phyloP scores from a whole-genome alignment of 1,140 invertebrate genomes.

The Meloidogyne floridensis region DNA sequence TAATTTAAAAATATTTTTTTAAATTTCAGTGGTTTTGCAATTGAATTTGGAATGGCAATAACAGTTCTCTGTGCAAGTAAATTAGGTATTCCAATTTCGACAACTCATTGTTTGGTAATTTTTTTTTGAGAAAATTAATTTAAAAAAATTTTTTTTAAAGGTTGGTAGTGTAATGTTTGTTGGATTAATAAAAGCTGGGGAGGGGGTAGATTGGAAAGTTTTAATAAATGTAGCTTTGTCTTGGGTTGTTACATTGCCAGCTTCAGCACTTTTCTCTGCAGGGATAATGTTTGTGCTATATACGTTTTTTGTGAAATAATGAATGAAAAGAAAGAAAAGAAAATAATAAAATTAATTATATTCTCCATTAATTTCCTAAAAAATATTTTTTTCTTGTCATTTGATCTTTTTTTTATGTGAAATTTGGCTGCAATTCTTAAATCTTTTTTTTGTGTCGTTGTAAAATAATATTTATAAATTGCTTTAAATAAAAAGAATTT shows the following conservation, averaged over 20 bases:
- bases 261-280: conserved; percentile 67
- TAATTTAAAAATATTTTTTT: not conserved
- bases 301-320: not conserved
- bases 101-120: conserved; percentile 94
- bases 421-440: not conserved
- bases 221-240: conserved; percentile 85
- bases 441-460: not conserved
- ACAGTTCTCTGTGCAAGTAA: conserved; percentile 93
- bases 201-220: conserved; percentile 55
- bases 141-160: conserved; percentile 1
- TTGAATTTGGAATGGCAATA: conserved; percentile 60
- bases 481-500: not conserved
- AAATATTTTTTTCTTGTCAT: not conserved
- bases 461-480: not conserved
- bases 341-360: too few species aligned
- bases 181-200: conserved; percentile 37
- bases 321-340: not conserved
- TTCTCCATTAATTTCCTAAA: too few species aligned
- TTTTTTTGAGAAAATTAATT: conserved; percentile 1
- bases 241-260: conserved; percentile 91
- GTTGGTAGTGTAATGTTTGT: conserved; percentile 41
- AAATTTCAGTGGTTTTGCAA: conserved; percentile 54
- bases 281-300: conserved; percentile 21
- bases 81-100: conserved; percentile 89
- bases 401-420: not conserved